A percentile compares a stretch with the other conserved stretches of the same genome.
These are phyloP conservation scores for Drosophila sucinea DNA, from an alignment of 1,140 invertebrate species.

Conservation along the genomic window DNA sequence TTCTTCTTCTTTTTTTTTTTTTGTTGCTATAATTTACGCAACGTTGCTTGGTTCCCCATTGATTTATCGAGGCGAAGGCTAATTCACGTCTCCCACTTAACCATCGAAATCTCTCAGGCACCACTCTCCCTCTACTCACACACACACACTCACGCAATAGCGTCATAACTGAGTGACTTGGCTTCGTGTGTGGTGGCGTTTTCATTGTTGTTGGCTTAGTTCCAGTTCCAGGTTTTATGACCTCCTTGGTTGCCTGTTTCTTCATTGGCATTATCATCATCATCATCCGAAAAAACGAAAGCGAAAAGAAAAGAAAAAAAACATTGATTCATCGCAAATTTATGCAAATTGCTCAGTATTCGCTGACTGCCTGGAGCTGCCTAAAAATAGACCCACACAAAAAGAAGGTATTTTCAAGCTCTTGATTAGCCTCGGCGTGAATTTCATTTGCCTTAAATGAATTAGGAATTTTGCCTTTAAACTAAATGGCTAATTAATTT, in stretches of 20 bases:
- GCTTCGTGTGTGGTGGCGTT: slow-evolving; percentile 4
- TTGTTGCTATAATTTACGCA: slow-evolving; percentile 39
- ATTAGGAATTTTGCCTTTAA: slow-evolving; percentile 45
- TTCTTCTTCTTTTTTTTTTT: neutral
- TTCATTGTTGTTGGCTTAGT: slow-evolving; percentile 4
- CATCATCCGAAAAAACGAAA: neutral
- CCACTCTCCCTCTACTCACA: neutral
- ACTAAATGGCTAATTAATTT: slow-evolving; percentile 64
- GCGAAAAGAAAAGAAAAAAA: neutral
- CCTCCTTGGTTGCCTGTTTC: slow-evolving; percentile 18
- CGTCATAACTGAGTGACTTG: slow-evolving; percentile 5
- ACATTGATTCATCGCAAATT: slow-evolving; percentile 74
- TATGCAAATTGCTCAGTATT: slow-evolving; percentile 72
- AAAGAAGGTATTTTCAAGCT: slow-evolving; percentile 24
- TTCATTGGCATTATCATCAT: neutral
- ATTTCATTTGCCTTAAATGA: slow-evolving; percentile 33
- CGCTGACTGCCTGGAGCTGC: slow-evolving; percentile 22
- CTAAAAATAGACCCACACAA: slow-evolving; percentile 59
- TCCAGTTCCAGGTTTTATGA: slow-evolving; percentile 18
- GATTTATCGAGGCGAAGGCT: slow-evolving; percentile 50
- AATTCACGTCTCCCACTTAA: slow-evolving; percentile 44
- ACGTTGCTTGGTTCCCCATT: slow-evolving; percentile 29
- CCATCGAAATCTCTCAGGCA: neutral
- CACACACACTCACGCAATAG: slow-evolving; percentile 1
- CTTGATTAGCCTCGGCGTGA: slow-evolving; percentile 49